These are phyloP conservation scores for Catagonus wagneri DNA, from an alignment of 2,113 vertebrate genomes.

Conservation along the genomic window DNA sequence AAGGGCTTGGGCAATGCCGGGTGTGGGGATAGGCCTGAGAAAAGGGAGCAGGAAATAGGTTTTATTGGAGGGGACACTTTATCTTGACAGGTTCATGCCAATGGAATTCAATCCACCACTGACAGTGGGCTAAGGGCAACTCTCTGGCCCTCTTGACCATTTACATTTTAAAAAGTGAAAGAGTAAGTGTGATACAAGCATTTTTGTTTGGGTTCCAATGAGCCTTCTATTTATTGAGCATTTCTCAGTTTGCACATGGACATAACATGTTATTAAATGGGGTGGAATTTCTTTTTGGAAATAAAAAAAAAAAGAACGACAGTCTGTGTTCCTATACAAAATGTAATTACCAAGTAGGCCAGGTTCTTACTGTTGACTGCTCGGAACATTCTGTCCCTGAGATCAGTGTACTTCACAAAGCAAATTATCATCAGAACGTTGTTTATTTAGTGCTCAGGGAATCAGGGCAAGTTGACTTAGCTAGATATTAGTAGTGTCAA, in stretches of 20 bases:
- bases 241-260: conserved; percentile 20
- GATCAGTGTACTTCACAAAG: neutral
- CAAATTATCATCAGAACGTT: neutral
- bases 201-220: neutral
- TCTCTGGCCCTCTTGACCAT: neutral
- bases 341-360: neutral
- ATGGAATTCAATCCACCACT: neutral
- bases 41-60: neutral
- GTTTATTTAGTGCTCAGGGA: conserved; percentile 8
- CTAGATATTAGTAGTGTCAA: neutral
- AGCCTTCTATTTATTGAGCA: neutral
- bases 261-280: neutral
- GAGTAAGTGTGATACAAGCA: neutral
- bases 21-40: neutral
- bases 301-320: neutral
- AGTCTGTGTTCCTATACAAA: conserved; percentile 44
- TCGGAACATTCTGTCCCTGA: conserved; percentile 54
- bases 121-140: conserved; percentile 6
- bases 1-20: neutral
- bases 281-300: conserved; percentile 16
- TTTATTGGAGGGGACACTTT: neutral
- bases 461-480: neutral
- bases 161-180: neutral
- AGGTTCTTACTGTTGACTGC: neutral
- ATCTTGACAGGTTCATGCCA: neutral